A percentile compares a stretch with the other conserved stretches of the same genome.
phyloP scores from a whole-genome alignment of 2,797 vertebrate species.

The Hipposideros larvatus region DNA sequence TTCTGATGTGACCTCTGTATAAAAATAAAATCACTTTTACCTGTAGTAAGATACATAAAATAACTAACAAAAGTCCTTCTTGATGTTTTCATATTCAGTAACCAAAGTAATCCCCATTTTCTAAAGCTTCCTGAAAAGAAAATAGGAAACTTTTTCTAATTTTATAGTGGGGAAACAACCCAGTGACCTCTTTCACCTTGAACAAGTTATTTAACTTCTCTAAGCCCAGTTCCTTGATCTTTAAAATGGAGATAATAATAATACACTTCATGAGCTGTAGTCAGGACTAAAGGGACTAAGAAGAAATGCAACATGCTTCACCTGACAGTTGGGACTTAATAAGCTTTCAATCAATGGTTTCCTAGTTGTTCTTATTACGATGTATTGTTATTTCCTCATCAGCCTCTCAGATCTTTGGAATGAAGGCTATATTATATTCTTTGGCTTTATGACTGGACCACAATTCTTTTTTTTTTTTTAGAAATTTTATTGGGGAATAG shows the following conservation, averaged over 20 bases:
- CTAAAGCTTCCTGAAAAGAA: conserved; percentile 55
- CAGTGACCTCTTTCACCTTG: conserved; percentile 41
- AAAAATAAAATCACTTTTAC: background rate
- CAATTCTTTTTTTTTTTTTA: background rate
- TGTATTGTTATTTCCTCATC: conserved; percentile 65
- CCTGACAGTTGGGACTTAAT: background rate
- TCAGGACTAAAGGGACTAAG: conserved; percentile 1
- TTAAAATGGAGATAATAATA: conserved; percentile 19
- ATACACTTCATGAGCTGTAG: background rate
- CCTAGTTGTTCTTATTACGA: background rate
- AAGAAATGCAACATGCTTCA: background rate
- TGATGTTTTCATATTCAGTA: conserved; percentile 38
- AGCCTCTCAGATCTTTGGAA: conserved; percentile 65
- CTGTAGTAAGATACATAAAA: conserved; percentile 16
- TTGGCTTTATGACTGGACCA: conserved; percentile 49
- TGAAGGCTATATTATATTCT: conserved; percentile 28
- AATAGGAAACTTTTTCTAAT: conserved; percentile 30
- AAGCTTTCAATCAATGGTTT: conserved; percentile 24
- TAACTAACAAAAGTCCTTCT: conserved; percentile 59
- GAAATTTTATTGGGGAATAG: too few relatives aligned
- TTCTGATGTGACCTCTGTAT: conserved; percentile 53
- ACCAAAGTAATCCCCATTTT: conserved; percentile 43
- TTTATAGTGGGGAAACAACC: background rate
- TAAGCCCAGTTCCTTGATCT: conserved; percentile 45
- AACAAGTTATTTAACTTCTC: conserved; percentile 38